Conservation (phyloP, 1,140 invertebrate species). For the Apolygus lucorum region DNA sequence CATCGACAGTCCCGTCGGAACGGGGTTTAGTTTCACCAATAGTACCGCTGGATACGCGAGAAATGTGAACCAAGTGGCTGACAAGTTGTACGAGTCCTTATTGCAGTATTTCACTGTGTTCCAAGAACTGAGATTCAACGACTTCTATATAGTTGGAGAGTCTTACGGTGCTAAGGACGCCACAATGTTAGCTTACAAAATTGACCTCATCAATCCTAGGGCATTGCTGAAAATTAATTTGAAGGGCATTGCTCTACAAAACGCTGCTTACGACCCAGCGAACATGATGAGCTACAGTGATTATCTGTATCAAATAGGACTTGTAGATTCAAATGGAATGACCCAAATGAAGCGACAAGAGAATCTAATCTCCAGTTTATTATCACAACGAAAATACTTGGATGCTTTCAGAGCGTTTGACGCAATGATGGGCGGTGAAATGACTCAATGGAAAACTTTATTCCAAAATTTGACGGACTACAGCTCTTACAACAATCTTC, state of each 20-base stretch:
- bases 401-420: background rate
- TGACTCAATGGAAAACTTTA: background rate
- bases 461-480: conserved; percentile 18
- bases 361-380: background rate
- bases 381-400: background rate
- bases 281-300: conserved; percentile 68
- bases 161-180: background rate
- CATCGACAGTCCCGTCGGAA: conserved; percentile 80
- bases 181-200: conserved; percentile 59
- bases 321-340: conserved; percentile 39
- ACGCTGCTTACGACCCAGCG: conserved; percentile 71
- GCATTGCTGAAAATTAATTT: conserved; percentile 53
- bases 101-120: background rate
- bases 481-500: conserved; percentile 9
- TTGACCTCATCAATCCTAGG: conserved; percentile 57
- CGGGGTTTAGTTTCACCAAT: conserved; percentile 39
- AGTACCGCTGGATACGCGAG: background rate
- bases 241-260: conserved; percentile 67
- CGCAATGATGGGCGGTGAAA: background rate
- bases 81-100: background rate
- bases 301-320: conserved; percentile 70
- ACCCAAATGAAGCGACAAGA: background rate
- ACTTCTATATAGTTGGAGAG: background rate
- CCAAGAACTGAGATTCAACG: background rate
- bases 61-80: background rate